Conservation (phyloP, 92 coral and sea anemone genomes). For the Porites rus region DNA sequence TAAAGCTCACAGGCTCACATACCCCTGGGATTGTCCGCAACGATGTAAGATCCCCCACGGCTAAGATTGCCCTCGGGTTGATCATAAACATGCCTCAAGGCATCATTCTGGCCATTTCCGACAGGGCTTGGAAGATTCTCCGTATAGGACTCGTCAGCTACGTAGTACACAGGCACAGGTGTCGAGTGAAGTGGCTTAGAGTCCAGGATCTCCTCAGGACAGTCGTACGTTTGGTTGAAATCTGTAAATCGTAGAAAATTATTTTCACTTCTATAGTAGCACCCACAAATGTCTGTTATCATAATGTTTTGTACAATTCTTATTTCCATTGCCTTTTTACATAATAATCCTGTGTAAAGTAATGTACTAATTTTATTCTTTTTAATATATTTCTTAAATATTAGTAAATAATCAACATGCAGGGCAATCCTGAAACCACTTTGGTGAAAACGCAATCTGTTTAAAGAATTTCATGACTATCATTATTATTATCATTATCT, state of each 20-base stretch:
- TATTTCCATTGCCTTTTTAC: too few relatives aligned
- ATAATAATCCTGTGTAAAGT: too few relatives aligned
- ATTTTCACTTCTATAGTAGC: too few relatives aligned
- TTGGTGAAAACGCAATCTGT: too few relatives aligned
- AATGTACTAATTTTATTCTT: too few relatives aligned
- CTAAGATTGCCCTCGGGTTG: conserved; percentile 29
- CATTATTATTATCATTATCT: too few relatives aligned
- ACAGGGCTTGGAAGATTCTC: conserved; percentile 33
- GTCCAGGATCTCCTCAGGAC: conserved; percentile 36
- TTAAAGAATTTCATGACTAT: too few relatives aligned
- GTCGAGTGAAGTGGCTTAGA: conserved; percentile 1
- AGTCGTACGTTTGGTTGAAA: conserved; percentile 38
- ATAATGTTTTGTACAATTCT: too few relatives aligned
- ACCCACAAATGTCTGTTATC: too few relatives aligned
- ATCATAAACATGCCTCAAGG: conserved; percentile 36
- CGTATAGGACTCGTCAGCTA: conserved; percentile 31
- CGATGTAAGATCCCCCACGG: conserved; percentile 24
- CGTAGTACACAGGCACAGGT: conserved; percentile 39
- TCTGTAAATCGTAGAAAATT: background rate
- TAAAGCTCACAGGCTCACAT: background rate
- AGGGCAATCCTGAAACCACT: too few relatives aligned
- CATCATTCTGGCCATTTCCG: background rate
- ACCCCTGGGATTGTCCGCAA: conserved; percentile 31
- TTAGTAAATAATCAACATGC: too few relatives aligned
- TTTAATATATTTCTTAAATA: too few relatives aligned